phyloP scores from a whole-genome alignment of 2,113 vertebrate species.

The Microtus ochrogaster region DNA sequence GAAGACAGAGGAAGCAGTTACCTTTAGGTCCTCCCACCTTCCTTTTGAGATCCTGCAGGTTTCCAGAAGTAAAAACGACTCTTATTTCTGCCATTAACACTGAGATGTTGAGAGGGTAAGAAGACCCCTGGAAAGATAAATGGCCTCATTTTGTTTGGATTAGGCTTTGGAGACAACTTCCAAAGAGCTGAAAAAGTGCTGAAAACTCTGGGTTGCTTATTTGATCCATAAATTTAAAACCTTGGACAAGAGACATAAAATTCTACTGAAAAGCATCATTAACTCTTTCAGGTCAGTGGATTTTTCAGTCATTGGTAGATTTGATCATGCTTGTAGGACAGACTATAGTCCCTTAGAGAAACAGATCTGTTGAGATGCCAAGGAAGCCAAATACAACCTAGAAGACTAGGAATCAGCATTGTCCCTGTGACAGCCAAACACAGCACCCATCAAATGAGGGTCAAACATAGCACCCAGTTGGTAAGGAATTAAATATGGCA shows the following conservation, averaged over 20 bases:
- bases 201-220: conserved; percentile 76
- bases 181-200: conserved; percentile 72
- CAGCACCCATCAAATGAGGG: neutral
- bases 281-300: conserved; percentile 82
- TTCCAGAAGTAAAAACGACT: conserved; percentile 53
- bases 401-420: conserved; percentile 79
- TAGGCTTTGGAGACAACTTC: conserved; percentile 74
- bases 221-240: conserved; percentile 86
- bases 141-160: conserved; percentile 78
- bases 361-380: conserved; percentile 81
- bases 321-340: conserved; percentile 64
- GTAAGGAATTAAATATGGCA: no score
- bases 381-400: conserved; percentile 82
- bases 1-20: conserved; percentile 52
- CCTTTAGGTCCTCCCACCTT: neutral
- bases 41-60: conserved; percentile 50
- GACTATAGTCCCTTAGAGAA: conserved; percentile 72
- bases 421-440: conserved; percentile 1
- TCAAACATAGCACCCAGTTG: neutral
- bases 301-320: conserved; percentile 53
- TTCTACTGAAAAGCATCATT: conserved; percentile 86
- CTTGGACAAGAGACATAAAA: conserved; percentile 67
- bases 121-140: conserved; percentile 80
- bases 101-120: conserved; percentile 61
- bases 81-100: conserved; percentile 70